A percentile compares a stretch with the other conserved stretches of the same genome.
Evolutionary conservation across 2,888 invertebrate species (phyloP).

Genomic region (Conops quadrifasciatus): DNA sequence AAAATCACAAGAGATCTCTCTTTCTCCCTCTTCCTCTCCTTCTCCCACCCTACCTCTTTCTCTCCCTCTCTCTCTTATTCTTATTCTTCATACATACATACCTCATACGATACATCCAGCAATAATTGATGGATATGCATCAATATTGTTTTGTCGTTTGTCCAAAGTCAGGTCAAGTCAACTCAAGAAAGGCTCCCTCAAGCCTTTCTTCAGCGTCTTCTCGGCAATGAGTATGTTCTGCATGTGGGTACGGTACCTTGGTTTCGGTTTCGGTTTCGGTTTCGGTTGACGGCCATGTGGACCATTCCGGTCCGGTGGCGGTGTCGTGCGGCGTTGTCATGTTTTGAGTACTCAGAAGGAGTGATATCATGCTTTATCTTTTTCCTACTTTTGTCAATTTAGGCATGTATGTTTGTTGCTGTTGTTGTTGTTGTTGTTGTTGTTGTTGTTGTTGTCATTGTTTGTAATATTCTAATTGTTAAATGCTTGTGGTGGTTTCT

Average conservation of each 20-base stretch:
- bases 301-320: not conserved
- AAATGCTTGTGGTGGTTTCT: conserved; percentile 33
- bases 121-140: conserved; percentile 21
- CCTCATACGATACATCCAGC: no score
- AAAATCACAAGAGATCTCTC: not conserved
- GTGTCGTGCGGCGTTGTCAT: conserved; percentile 1
- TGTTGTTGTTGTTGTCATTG: conserved; percentile 34
- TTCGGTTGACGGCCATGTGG: not conserved
- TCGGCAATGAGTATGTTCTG: no score
- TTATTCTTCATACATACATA: not conserved
- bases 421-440: not conserved
- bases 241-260: no score
- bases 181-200: not conserved
- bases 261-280: no score
- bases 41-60: not conserved
- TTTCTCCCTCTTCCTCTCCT: not conserved
- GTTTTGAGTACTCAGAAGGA: not conserved
- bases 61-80: not conserved
- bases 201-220: conserved; percentile 3
- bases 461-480: conserved; percentile 55
- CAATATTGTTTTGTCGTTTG: conserved; percentile 5
- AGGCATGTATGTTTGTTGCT: not conserved
- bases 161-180: not conserved
- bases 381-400: not conserved
- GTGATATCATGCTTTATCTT: not conserved